These are phyloP conservation scores for Chymomyza caudatula DNA, from an alignment of 2,888 invertebrate genomes.

Conservation along the genomic window DNA sequence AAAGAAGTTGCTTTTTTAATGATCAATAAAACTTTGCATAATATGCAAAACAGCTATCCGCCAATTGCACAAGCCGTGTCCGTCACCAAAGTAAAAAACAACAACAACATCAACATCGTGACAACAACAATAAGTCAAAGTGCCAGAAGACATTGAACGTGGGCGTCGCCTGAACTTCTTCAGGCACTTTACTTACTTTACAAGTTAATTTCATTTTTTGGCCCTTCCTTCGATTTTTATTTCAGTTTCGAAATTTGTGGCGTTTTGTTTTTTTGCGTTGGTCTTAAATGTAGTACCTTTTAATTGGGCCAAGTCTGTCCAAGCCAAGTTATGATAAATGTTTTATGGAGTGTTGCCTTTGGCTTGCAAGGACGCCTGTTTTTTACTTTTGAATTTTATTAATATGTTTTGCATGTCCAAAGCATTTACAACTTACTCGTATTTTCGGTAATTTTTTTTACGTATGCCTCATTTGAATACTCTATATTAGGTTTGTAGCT, in stretches of 20 bases:
- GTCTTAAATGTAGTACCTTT: not conserved
- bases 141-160: not conserved
- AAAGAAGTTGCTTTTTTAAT: not conserved
- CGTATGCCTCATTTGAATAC: not conserved
- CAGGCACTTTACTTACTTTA: conserved; percentile 18
- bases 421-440: not conserved
- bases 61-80: not conserved
- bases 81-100: not conserved
- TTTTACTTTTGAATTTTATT: not conserved
- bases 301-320: not conserved
- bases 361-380: not conserved
- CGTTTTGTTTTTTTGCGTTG: not conserved
- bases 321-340: not conserved
- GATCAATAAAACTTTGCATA: not conserved
- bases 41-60: not conserved
- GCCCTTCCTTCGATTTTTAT: not conserved
- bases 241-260: not conserved
- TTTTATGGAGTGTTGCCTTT: not conserved
- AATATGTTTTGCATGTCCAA: not conserved
- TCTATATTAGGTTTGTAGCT: not conserved
- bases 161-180: not conserved
- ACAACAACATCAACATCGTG: not conserved
- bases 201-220: conserved; percentile 49
- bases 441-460: not conserved
- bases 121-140: not conserved